Percentiles rank a stretch among this genome's conserved stretches.
phyloP scores from a whole-genome alignment of 2,797 vertebrate species.

The Argentina silus region DNA sequence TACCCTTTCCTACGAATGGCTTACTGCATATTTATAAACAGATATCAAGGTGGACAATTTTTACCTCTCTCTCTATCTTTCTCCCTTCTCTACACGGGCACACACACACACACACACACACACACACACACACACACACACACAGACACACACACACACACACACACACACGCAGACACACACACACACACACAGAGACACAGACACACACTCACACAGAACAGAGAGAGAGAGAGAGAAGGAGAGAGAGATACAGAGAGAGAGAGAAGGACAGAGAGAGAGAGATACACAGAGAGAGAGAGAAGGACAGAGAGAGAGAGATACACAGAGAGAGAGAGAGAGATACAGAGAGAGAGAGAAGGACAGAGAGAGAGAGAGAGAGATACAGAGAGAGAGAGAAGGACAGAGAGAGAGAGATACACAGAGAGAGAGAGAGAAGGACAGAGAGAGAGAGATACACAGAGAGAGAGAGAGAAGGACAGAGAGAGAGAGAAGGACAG shows the following conservation, averaged over 20 bases:
- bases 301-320: not conserved
- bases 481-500: not conserved
- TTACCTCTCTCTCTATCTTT: too few relatives aligned
- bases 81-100: too few relatives aligned
- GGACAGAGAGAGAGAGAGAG: not conserved
- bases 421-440: not conserved
- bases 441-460: not conserved
- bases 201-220: not conserved
- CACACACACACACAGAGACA: not conserved
- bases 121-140: too few relatives aligned
- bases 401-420: not conserved
- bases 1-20: too few relatives aligned
- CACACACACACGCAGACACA: too few relatives aligned
- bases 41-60: too few relatives aligned
- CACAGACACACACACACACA: too few relatives aligned
- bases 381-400: too few relatives aligned
- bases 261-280: not conserved
- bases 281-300: not conserved
- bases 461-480: not conserved
- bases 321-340: not conserved
- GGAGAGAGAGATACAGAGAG: not conserved
- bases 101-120: too few relatives aligned
- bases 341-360: not conserved
- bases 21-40: too few relatives aligned
- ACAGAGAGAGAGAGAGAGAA: not conserved